phyloP scores from a whole-genome alignment of 2,797 vertebrate genomes.

The Furcifer pardalis region DNA sequence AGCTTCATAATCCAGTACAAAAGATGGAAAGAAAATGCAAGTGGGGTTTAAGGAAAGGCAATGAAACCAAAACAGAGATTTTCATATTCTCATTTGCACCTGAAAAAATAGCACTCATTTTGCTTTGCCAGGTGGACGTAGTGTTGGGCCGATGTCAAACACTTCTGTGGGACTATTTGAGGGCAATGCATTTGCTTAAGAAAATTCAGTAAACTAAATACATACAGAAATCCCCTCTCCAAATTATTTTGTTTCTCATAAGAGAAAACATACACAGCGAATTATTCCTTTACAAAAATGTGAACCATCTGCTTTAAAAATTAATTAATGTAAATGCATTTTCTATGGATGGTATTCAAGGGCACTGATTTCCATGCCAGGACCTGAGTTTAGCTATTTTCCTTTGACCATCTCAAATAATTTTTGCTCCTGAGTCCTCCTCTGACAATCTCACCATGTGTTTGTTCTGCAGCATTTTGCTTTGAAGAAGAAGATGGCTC shows the following conservation, averaged over 20 bases:
- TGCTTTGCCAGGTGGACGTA: not conserved
- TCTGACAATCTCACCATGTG: not conserved
- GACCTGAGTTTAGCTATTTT: not conserved
- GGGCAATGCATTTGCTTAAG: not conserved
- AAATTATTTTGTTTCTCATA: not conserved
- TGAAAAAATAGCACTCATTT: not conserved
- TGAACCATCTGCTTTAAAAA: slow-evolving; percentile 1
- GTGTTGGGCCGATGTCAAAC: not conserved
- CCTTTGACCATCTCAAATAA: slow-evolving; percentile 13
- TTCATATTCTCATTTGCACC: too few species aligned
- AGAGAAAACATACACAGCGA: not conserved
- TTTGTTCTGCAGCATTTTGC: too few species aligned
- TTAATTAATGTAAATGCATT: not conserved
- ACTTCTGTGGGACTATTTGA: not conserved
- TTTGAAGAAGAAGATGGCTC: too few species aligned
- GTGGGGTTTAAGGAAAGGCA: too few species aligned
- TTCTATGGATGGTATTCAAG: not conserved
- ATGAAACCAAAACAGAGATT: too few species aligned
- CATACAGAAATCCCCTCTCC: not conserved
- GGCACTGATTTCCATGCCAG: not conserved
- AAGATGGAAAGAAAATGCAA: too few species aligned
- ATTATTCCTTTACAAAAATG: not conserved
- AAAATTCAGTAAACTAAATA: not conserved
- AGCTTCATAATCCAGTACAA: too few species aligned
- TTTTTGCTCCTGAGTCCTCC: not conserved